Base-by-base conservation (phyloP, 2,113 vertebrate genomes). In the Tyrannus savana region DNA sequence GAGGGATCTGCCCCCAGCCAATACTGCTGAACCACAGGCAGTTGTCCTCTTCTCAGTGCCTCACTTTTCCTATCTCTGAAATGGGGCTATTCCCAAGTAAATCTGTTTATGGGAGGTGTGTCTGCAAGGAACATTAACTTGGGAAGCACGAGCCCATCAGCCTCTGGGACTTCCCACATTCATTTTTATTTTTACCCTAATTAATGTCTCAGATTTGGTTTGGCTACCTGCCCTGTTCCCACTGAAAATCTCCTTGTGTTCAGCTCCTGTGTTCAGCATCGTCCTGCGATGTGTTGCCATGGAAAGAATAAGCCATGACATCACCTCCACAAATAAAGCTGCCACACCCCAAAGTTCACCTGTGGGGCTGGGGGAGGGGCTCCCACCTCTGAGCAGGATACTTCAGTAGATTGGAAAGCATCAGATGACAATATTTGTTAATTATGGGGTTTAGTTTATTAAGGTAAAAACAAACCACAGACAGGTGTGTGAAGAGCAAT, bases 211-310 rank as follows among this genome's bases (percentile, higher is more conserved):
- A 74, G 92, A 18, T 21, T 73, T 47, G 68, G 71, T 63, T 66
- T 22, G 4, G 74, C 73, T 68, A 75, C 64, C 60, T 60, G 72
- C 60, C 86, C 72, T 17, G 21, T 7, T 82, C 69, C 82, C 52
- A 67, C 42, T 84, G 94, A 55, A 76, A 90, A 72, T 77, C 88
- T 69, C 64, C 60, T 84, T 1, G 2, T 1, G 1, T 71, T 58
- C 68, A 22, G 46, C 79, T 90, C 85, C 66, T 18, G 71, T 7
- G 42, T 25, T 85, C 52, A 44, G 89, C 71, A 69, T 64, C 87
- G 63, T 90, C 84, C 82, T 10, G 9, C 10, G 16, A 94, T 28
- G 75, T 28, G 96, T 97, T 98, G 95, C 97, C 96, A 98, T 96
- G 95, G 97, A 3, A 53, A 49, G 23, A 53, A 19, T 13, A 37